These are phyloP conservation scores for Eupeodes latifasciatus DNA, from an alignment of 2,888 invertebrate species.

Conservation along the genomic window DNA sequence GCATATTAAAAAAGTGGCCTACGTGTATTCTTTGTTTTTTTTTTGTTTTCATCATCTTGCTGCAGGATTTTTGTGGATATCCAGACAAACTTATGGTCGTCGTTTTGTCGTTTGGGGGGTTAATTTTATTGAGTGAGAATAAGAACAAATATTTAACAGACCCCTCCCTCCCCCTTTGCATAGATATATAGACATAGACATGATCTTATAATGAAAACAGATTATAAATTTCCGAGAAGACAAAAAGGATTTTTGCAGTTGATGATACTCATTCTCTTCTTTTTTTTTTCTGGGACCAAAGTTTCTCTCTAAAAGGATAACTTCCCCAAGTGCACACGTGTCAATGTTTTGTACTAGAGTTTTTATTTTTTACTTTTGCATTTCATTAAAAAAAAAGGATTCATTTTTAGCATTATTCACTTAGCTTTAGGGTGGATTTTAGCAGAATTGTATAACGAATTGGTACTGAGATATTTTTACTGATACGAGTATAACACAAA, in stretches of 20 bases:
- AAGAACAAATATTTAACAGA: background rate
- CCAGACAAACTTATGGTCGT: constrained; percentile 9
- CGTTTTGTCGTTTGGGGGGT: constrained; percentile 3
- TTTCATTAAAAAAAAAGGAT: background rate
- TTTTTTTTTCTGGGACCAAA: background rate
- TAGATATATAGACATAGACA: background rate
- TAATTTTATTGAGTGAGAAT: constrained; percentile 42
- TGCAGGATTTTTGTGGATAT: background rate
- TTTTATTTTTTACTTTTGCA: background rate
- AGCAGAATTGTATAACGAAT: no score
- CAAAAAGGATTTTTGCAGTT: background rate
- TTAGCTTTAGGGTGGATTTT: no score
- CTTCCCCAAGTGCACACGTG: constrained; percentile 8
- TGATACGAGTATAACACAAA: no score
- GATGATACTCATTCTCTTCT: background rate
- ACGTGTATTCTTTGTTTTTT: constrained; percentile 16
- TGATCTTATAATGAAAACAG: background rate
- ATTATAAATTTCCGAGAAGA: background rate
- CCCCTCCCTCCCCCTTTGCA: background rate
- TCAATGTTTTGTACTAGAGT: background rate
- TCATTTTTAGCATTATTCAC: background rate
- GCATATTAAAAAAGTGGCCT: constrained; percentile 22
- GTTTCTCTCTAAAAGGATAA: no score
- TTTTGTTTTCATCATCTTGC: background rate
- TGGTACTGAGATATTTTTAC: no score